Percentiles rank a stretch among this genome's conserved stretches.
Conservation (phyloP, 2,888 invertebrate species). For the Chymomyza caudatula region DNA sequence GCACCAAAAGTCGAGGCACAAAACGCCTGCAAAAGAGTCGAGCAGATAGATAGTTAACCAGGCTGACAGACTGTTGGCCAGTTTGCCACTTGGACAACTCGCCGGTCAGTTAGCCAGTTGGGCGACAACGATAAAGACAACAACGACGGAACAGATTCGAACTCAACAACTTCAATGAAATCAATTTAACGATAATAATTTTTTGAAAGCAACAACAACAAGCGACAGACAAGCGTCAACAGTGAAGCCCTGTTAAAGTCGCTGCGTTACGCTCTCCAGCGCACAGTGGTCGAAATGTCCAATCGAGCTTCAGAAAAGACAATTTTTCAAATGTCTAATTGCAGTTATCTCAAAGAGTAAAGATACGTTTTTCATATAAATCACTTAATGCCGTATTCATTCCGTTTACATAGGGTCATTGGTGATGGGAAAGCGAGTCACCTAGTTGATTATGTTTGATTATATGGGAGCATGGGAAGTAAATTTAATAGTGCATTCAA, state of each 20-base stretch:
- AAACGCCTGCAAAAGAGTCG: slow-evolving; percentile 48
- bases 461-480: too few species aligned
- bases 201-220: slow-evolving; percentile 35
- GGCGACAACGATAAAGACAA: slow-evolving; percentile 12
- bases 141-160: neutral
- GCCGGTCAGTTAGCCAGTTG: neutral
- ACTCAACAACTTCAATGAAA: slow-evolving; percentile 68
- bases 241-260: slow-evolving; percentile 56
- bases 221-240: slow-evolving; percentile 20
- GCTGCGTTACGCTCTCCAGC: slow-evolving; percentile 35
- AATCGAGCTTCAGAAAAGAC: too few species aligned
- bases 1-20: slow-evolving; percentile 40
- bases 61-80: neutral
- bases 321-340: too few species aligned
- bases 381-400: too few species aligned
- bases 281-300: too few species aligned
- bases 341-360: too few species aligned
- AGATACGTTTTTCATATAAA: too few species aligned
- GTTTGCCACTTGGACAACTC: too few species aligned
- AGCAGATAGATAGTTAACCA: neutral
- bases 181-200: slow-evolving; percentile 73
- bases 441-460: too few species aligned
- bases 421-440: too few species aligned
- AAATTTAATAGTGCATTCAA: too few species aligned
- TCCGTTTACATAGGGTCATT: too few species aligned